Evolutionary conservation across 2,888 invertebrate genomes (phyloP), one percentile per base, ranked within the genome.

Genomic region (Drosophila bunnanda): DNA sequence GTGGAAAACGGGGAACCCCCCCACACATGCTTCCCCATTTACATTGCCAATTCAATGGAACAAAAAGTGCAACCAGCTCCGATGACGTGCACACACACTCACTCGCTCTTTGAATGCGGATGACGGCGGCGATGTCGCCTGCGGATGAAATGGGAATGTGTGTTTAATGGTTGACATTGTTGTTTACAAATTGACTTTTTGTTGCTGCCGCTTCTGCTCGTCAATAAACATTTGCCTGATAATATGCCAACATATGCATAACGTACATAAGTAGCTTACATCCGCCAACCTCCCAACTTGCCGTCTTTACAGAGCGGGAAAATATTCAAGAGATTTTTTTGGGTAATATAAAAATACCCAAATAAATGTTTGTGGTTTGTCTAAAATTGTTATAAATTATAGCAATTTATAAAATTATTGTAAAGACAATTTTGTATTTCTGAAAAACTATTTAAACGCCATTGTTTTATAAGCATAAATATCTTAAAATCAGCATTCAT

Each of bases 221-320:
- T 64, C 61, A 68, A 81, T 78, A 84, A 87, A 81, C 81, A 81
- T 88, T 82, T 76, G 79, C 76, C 53, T 53, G 66, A 66, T 88
- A 88, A 79, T 68, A 88, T 88, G 87, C 78, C 78, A 77, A 80
- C 88, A 88, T 82, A 73, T 82, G 88, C 82, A 80, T 66, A 86
- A 75, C 64, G 71, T 52, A 60, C 53, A 80, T 87, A 82, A 82
- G 82, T 71, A 88, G 89, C 82, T 83, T 89, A 80, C 53, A 48
- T 56, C 50, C 22, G 13, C 17, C 44, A 22, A 36, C 43, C 34
- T 9, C 20, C 50, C 15, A 50, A 43, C 41, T 56, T 13, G 38
- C 30, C 66, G 34, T 48, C 12, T 13, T 6, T 17, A 17, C 50
- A 60, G 60, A 32, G 17, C 10, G 13, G 30, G 10, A 36, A 53